Base-by-base conservation (phyloP, 2,888 invertebrate genomes). In the Hirtodrosophila alboralis region DNA sequence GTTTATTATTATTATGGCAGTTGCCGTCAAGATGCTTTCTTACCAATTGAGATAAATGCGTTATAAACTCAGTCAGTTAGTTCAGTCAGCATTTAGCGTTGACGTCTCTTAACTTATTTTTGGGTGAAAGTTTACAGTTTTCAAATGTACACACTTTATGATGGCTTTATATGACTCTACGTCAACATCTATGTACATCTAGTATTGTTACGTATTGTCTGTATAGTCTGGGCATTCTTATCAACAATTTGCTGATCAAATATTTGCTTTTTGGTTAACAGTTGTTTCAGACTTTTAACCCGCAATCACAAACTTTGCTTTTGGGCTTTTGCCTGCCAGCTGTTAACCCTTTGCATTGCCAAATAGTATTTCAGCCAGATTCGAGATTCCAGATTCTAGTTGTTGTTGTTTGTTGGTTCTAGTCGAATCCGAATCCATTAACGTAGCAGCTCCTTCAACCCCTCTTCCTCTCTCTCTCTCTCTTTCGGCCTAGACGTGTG, bases 21-120 rank as follows among this genome's bases (percentile, higher is more conserved):
- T 9, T 28, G 34, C 30, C 34, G 44, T 40, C 40, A 37, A 49
- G 51, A 48, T 45, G 53, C 43, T 49, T 38, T 38, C 47, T 51
- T 38, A 48, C 59, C 75, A 75, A 79, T 83, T 65, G 70, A 85
- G 81, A 85, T 81, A 85, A 85, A 79, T 84, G 69, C 51, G 74
- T 75, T 80, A 75, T 79, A 83, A 83, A 73, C 62, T 67, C n/a
- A n/a, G n/a, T n/a, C n/a, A n/a, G n/a, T n/a, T n/a, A n/a, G n/a
- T n/a, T n/a, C n/a, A n/a, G n/a, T n/a, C n/a, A n/a, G n/a, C n/a
- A n/a, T n/a, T n/a, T n/a, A n/a, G n/a, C 21, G 8, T 21, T 6
- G 4, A 33, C 26, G 0, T 48, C 37, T 31, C 13, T 31, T 6
- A 8, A 16, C 38, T 54, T 43, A 51, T 61, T 66, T 40, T 66